Conservation (phyloP, 2,113 vertebrate genomes). For the Brachyhypopomus occidentalis region DNA sequence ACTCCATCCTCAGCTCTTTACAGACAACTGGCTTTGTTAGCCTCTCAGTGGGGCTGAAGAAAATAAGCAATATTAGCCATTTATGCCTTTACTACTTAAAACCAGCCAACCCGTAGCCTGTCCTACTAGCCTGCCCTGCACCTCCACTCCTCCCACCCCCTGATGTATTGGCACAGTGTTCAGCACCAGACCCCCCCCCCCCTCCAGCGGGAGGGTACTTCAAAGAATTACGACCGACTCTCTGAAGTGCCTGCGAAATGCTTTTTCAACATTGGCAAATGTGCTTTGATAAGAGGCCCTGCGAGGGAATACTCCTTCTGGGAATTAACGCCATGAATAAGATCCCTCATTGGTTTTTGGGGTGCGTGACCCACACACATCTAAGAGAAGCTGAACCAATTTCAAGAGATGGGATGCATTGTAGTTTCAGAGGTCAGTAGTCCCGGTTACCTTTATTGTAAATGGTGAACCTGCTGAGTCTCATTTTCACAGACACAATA, state of each 20-base stretch:
- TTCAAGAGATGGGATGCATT: conserved; percentile 17
- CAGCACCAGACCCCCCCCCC: conserved; percentile 4
- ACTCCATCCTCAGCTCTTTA: not conserved
- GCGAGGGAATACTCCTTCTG: conserved; percentile 32
- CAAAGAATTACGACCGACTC: conserved; percentile 45
- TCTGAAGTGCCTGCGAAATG: conserved; percentile 46
- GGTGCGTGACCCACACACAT: conserved; percentile 27
- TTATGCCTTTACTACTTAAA: conserved; percentile 30
- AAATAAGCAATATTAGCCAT: conserved; percentile 27
- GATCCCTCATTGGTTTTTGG: conserved; percentile 13
- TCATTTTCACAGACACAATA: conserved; percentile 3
- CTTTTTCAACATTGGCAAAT: conserved; percentile 45
- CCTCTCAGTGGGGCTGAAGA: not conserved
- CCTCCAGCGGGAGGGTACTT: conserved; percentile 32
- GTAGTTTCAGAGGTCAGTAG: conserved; percentile 5
- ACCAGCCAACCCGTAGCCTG: conserved; percentile 13
- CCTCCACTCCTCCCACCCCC: conserved; percentile 26
- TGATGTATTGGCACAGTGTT: conserved; percentile 36
- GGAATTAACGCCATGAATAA: conserved; percentile 3
- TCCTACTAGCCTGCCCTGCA: conserved; percentile 4
- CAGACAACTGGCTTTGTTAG: conserved; percentile 16
- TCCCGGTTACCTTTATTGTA: not conserved
- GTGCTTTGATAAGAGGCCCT: conserved; percentile 46
- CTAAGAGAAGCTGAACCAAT: conserved; percentile 6
- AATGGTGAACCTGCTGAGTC: conserved; percentile 4